These are phyloP conservation scores for Microtus richardsoni DNA, from an alignment of 2,113 vertebrate genomes.

Conservation along the genomic window DNA sequence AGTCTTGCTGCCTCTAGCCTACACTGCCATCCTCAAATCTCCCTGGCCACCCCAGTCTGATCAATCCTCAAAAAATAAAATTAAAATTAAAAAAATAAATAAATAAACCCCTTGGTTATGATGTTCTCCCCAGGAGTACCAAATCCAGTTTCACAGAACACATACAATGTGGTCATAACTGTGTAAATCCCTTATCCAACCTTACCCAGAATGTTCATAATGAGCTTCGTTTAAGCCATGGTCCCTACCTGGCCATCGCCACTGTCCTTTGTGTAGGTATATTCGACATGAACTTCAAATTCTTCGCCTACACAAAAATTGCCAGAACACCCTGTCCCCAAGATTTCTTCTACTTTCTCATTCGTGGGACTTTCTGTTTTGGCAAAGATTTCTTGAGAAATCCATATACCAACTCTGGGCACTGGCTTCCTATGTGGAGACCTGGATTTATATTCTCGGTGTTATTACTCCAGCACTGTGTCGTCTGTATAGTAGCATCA, in stretches of 20 bases:
- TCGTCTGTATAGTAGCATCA: not conserved
- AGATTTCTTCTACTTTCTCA: not conserved
- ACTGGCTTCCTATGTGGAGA: not conserved
- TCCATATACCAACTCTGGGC: slow-evolving; percentile 5
- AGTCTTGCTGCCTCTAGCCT: not conserved
- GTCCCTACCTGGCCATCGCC: not conserved
- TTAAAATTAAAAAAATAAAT: not conserved
- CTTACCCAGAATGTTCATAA: not conserved
- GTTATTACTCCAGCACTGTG: not conserved
- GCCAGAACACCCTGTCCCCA: not conserved
- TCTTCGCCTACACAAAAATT: not conserved
- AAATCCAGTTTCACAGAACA: not conserved
- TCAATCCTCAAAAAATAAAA: not conserved
- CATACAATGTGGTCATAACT: not conserved
- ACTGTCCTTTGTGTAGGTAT: not conserved
- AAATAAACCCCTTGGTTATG: not conserved
- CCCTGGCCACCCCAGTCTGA: not conserved
- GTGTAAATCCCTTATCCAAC: not conserved
- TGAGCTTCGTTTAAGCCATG: not conserved
- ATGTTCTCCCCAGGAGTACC: not conserved
- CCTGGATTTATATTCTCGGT: slow-evolving; percentile 20
- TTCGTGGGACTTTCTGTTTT: not conserved
- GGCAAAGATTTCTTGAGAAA: slow-evolving; percentile 5
- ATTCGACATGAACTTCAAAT: not conserved
- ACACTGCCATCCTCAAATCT: not conserved